These are phyloP conservation scores for Notothenia coriiceps DNA, from an alignment of 2,113 vertebrate genomes.

Conservation along the genomic window DNA sequence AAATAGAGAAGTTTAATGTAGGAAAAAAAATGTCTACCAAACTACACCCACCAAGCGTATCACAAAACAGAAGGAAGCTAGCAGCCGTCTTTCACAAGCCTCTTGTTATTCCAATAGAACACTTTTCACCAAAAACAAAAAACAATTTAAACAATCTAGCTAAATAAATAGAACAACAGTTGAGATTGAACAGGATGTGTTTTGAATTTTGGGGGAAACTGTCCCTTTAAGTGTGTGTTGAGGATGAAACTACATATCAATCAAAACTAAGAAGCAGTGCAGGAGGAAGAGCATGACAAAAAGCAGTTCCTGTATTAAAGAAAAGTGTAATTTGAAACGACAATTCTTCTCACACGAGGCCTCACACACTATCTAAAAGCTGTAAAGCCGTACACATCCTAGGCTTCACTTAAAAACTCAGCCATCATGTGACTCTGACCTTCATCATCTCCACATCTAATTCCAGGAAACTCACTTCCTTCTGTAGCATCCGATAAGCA, in stretches of 20 bases:
- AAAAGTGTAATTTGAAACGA: background rate
- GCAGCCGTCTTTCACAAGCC: no score
- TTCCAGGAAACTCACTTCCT: constrained; percentile 26
- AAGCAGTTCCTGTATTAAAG: background rate
- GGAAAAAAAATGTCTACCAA: no score
- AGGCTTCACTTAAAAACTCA: background rate
- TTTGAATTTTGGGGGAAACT: no score
- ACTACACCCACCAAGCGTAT: no score
- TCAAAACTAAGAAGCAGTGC: background rate
- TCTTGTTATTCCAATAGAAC: no score
- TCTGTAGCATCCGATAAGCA: background rate
- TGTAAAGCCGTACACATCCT: background rate
- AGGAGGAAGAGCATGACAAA: background rate
- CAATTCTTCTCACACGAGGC: background rate
- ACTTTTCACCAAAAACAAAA: no score
- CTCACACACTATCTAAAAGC: background rate
- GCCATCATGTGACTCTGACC: constrained; percentile 47
- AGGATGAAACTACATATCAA: background rate
- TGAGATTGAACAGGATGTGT: no score
- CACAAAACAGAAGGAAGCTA: no score
- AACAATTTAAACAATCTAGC: no score
- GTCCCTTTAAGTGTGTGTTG: no score
- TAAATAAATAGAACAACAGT: no score
- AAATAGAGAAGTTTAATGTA: no score
- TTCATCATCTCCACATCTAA: constrained; percentile 5